Base-by-base conservation (phyloP, 2,113 vertebrate species). In the Silurus glanis region DNA sequence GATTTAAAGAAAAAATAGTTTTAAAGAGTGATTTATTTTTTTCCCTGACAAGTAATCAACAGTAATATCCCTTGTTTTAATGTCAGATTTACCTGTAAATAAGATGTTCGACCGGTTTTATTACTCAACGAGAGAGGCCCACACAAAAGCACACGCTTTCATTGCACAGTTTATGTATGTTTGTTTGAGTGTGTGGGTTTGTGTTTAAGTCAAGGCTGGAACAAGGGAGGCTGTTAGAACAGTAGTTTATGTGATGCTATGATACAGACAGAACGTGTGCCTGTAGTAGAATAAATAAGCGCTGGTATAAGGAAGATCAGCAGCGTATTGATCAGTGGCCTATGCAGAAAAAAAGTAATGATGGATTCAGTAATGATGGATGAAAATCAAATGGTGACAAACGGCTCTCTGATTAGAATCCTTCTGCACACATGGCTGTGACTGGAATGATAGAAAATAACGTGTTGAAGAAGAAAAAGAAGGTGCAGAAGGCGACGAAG, bases 291-390 rank as follows among this genome's bases (percentile, higher is more conserved):
- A 47, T 86, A 81, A 37, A 82, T 80, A 64, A 86, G 66, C 17
- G 56, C 79, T 51, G 67, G 76, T 80, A 79, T 85, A 61, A 58
- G 81, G 71, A 78, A 82, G 58, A 78, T 79, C 74, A 76, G 49
- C 84, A 78, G 56, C 59, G 56, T 75, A 86, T 84, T 86, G 85
- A 88, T 83, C 81, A 80, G 84, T 69, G 59, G 62, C 49, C 16
- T 37, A 81, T 56, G 23, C 69, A n/a, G n/a, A n/a, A 51, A 69
- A 83, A 78, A 79, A 66, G 21, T 5, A n/a, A n/a, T n/a, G n/a
- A n/a, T n/a, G n/a, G n/a, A 45, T 85, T 61, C 71, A 45, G 74
- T 85, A 83, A 88, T 86, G 87, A 84, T 80, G 58, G 85, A 84
- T 88, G 66, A 87, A 25, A 84, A 82, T 53, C 37, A 66, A 75